Percentiles rank a stretch among this genome's conserved stretches.
Conservation (phyloP, 35 echinoderm and acorn worm species). For the Lytechinus pictus region DNA sequence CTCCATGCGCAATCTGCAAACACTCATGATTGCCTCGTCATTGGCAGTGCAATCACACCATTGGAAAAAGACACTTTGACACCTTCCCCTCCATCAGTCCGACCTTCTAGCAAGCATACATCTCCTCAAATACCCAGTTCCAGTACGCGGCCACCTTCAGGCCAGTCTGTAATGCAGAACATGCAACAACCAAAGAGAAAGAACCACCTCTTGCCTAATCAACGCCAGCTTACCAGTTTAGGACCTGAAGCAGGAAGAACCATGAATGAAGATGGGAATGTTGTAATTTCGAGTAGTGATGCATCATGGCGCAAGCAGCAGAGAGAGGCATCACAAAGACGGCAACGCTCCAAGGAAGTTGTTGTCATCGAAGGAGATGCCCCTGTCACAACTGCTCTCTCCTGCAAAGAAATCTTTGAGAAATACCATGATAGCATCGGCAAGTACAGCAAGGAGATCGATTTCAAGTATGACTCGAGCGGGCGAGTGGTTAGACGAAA, state of each 20-base stretch:
- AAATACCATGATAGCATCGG: background rate
- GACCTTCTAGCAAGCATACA: background rate
- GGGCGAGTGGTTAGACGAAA: background rate
- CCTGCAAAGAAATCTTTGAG: background rate
- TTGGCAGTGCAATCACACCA: background rate
- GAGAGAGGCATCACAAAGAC: background rate
- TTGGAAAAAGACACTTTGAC: background rate
- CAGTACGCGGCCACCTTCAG: background rate
- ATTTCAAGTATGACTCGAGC: background rate
- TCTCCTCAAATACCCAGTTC: background rate
- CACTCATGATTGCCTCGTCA: conserved; percentile 5
- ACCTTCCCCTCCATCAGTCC: background rate
- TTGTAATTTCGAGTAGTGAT: conserved; percentile 19
- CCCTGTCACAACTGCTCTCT: background rate
- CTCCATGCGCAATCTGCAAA: background rate
- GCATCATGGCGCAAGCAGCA: background rate
- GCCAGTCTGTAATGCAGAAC: background rate
- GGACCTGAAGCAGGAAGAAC: background rate
- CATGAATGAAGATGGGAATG: background rate
- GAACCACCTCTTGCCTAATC: background rate
- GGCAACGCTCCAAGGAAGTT: background rate
- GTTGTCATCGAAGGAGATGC: background rate
- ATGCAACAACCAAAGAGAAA: background rate
- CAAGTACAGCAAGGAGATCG: conserved; percentile 24
- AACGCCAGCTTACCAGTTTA: background rate